A percentile compares a stretch with the other conserved stretches of the same genome.
phyloP scores from a whole-genome alignment of 2,888 invertebrate genomes.

The Lasioglossum marginatum region DNA sequence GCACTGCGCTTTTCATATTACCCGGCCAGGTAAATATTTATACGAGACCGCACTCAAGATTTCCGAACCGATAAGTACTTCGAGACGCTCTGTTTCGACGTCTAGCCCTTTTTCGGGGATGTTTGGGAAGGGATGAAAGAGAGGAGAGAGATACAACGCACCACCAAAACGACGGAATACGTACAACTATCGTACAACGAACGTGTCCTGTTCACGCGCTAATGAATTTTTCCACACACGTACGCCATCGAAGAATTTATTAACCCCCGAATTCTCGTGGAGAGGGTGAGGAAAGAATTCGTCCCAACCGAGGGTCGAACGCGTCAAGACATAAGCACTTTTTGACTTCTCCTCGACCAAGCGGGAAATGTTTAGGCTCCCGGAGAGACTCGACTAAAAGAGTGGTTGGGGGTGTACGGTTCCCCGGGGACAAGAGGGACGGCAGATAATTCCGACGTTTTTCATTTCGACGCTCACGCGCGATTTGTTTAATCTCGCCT shows the following conservation, averaged over 20 bases:
- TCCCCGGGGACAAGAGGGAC: background rate
- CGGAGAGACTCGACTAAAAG: background rate
- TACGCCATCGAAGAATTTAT: background rate
- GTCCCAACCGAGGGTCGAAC: background rate
- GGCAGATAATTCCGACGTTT: conserved; percentile 55
- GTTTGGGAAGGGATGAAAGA: background rate
- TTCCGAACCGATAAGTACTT: conserved; percentile 52
- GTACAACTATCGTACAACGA: background rate
- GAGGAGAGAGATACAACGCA: background rate
- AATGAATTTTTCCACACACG: conserved; percentile 1
- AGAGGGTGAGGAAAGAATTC: background rate
- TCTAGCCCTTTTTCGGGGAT: background rate
- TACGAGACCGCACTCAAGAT: conserved; percentile 3
- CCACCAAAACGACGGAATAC: background rate
- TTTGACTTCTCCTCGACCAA: background rate
- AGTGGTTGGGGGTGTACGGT: background rate
- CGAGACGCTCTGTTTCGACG: background rate
- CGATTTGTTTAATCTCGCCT: conserved; percentile 65
- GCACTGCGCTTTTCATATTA: conserved; percentile 35
- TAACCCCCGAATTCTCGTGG: background rate
- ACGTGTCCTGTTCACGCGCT: background rate
- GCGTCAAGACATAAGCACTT: background rate
- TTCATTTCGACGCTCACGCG: conserved; percentile 61
- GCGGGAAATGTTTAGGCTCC: background rate
- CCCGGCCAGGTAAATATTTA: conserved; percentile 56